A percentile compares a stretch with the other conserved stretches of the same genome.
Conservation (phyloP, 1,140 invertebrate genomes). For the Drosophila sechellia region DNA sequence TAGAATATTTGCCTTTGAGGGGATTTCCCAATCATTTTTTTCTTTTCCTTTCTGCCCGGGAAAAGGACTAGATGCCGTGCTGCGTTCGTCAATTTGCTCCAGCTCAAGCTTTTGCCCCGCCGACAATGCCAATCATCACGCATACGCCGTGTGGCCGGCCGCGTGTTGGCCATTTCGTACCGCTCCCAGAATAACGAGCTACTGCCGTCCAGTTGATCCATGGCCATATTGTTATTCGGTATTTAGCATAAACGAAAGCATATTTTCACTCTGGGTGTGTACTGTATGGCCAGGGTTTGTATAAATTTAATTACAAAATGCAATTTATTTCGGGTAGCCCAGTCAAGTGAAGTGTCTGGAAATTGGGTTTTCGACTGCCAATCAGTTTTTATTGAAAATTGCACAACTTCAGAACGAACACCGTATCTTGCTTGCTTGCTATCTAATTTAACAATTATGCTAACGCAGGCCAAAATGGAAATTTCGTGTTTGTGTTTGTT, state of each 20-base stretch:
- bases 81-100: constrained; percentile 46
- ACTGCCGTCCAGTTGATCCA: constrained; percentile 5
- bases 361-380: constrained; percentile 19
- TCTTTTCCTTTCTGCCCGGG: not conserved
- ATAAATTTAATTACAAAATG: constrained; percentile 49
- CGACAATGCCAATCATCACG: constrained; percentile 71
- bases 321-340: constrained; percentile 35
- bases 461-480: constrained; percentile 46
- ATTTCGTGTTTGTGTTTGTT: constrained; percentile 53
- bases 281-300: not conserved
- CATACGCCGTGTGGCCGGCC: constrained; percentile 65
- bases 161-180: constrained; percentile 33
- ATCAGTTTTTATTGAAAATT: constrained; percentile 11
- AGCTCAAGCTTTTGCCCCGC: constrained; percentile 4
- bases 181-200: constrained; percentile 51
- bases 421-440: constrained; percentile 1
- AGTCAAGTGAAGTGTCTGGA: constrained; percentile 1
- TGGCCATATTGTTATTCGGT: constrained; percentile 37
- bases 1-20: constrained; percentile 41
- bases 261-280: not conserved
- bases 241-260: constrained; percentile 56
- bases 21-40: constrained; percentile 47
- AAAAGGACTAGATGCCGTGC: constrained; percentile 17
- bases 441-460: constrained; percentile 39
- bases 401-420: constrained; percentile 14